Base-by-base conservation (phyloP, 2,888 invertebrate species). In the Clusia tigrina region DNA sequence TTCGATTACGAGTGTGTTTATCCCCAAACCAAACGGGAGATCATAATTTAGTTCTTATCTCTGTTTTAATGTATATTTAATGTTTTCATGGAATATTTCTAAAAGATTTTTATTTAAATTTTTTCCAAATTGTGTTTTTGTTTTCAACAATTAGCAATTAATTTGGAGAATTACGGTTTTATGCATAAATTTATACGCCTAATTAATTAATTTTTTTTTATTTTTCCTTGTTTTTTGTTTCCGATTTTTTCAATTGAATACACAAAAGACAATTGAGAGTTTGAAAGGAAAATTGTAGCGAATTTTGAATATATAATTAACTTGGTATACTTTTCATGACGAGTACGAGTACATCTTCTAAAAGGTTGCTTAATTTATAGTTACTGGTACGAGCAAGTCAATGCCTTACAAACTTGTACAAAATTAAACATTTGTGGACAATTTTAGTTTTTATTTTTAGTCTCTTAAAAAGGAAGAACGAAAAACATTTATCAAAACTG, bases 91-190 rank as follows among this genome's bases (percentile, higher is more conserved):
- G n/a, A n/a, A n/a, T n/a, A n/a, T n/a, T n/a, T n/a, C n/a, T n/a
- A n/a, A n/a, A n/a, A n/a, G n/a, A n/a, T n/a, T n/a, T n/a, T n/a
- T n/a, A n/a, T n/a, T 62, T 65, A 62, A 59, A 61, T 65, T 65
- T 63, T 51, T 60, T 64, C 65, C n/a, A 61, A 59, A 53, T 63
- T 54, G 25, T 51, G 26, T 61, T 56, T 52, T 25, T 1, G 32
- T 48, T 51, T 55, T 56, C 38, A 9, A 63, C 67, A 66, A 67
- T 69, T 69, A 69, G 69, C 67, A 67, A 69, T 62, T 69, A 69
- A 67, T 67, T n/a, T n/a, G n/a, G n/a, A n/a, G 67, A 66, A 65
- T 54, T 64, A 48, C 61, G 64, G 51, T 62, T 63, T 58, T 57
- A 9, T 32, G 22, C n/a, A 42, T 48, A 48, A 48, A 48, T 20